Conservation (phyloP, 2,888 invertebrate genomes). For the Spisula subtruncata region DNA sequence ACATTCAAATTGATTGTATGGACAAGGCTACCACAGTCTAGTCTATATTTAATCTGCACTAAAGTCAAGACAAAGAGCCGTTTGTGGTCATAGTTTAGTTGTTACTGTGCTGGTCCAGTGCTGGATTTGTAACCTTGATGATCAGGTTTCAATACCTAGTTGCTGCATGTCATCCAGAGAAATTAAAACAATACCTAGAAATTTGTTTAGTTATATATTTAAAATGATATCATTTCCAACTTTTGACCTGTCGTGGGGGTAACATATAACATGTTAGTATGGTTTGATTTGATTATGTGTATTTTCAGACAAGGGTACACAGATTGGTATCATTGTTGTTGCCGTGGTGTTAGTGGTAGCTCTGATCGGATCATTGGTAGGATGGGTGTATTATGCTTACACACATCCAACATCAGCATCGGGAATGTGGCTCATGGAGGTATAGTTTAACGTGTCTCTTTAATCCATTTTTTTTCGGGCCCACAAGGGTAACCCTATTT, state of each 20-base stretch:
- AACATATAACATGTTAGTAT: no score
- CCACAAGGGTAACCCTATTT: no score
- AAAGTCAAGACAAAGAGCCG: background rate
- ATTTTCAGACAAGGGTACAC: slow-evolving; percentile 37
- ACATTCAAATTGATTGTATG: no score
- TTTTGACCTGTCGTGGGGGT: no score
- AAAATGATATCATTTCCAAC: no score
- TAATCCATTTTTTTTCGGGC: no score
- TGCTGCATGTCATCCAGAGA: no score
- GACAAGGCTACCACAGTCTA: no score
- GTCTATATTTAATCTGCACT: no score
- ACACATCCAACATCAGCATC: slow-evolving; percentile 98
- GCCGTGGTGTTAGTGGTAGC: slow-evolving; percentile 90
- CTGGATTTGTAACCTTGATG: background rate
- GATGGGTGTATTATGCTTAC: slow-evolving; percentile 97
- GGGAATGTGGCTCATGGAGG: slow-evolving; percentile 98
- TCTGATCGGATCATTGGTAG: slow-evolving; percentile 91
- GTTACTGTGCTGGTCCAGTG: background rate
- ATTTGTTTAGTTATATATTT: no score
- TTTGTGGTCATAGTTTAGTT: background rate
- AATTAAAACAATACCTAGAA: no score
- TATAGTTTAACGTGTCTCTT: slow-evolving; percentile 89
- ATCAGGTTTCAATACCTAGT: no score
- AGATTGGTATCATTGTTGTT: slow-evolving; percentile 77
- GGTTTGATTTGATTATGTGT: background rate